Percentiles rank a stretch among this genome's conserved stretches.
Conservation (phyloP, 2,113 vertebrate genomes). For the Oxyruncus cristatus region DNA sequence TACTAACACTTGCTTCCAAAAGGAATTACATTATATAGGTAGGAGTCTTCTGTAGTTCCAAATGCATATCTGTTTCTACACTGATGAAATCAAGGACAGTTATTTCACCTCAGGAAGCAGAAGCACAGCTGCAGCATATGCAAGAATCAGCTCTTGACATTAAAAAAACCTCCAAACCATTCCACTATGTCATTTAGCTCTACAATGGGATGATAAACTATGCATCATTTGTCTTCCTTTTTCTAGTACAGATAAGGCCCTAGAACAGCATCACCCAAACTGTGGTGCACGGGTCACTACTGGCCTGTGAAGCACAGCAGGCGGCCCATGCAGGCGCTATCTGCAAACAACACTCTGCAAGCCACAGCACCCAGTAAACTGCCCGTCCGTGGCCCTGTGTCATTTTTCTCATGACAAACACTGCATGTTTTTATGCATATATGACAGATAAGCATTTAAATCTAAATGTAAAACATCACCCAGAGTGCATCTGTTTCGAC, state of each 20-base stretch:
- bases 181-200: conserved; percentile 1
- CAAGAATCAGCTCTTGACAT: neutral
- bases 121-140: neutral
- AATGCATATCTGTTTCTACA: neutral
- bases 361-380: neutral
- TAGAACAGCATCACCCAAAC: neutral
- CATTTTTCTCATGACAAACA: neutral
- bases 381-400: neutral
- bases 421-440: neutral
- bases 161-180: neutral
- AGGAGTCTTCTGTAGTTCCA: neutral
- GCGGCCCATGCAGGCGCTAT: neutral
- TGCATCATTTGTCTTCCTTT: conserved; percentile 30
- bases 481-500: neutral
- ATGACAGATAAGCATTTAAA: neutral
- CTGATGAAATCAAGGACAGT: neutral
- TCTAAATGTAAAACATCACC: neutral
- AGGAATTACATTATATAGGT: neutral
- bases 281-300: neutral
- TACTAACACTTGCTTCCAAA: neutral
- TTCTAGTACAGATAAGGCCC: conserved; percentile 4
- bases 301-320: neutral
- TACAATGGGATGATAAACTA: neutral
- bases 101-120: conserved; percentile 18
- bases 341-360: neutral